phyloP scores from a whole-genome alignment of 2,888 invertebrate genomes.

The Notocelia uddmanniana region DNA sequence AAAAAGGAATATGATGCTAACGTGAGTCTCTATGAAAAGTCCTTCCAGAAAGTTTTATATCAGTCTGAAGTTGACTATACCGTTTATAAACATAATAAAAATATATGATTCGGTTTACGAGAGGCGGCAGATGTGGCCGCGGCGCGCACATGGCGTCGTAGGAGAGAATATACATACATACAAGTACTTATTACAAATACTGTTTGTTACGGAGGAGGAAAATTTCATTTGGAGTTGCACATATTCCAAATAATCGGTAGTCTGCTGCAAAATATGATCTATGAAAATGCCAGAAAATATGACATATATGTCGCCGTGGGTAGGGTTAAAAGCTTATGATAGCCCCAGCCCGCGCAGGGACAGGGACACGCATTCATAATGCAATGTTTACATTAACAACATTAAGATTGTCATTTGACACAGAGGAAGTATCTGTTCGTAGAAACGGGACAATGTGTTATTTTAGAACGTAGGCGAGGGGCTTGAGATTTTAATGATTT shows the following conservation, averaged over 20 bases:
- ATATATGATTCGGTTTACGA: constrained; percentile 20
- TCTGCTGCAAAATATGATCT: background rate
- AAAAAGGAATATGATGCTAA: background rate
- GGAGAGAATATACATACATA: background rate
- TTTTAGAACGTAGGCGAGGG: too few relatives aligned
- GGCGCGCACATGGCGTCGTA: constrained; percentile 9
- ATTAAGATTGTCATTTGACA: too few relatives aligned
- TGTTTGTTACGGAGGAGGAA: background rate
- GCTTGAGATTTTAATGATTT: too few relatives aligned
- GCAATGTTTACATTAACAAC: too few relatives aligned
- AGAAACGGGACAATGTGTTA: too few relatives aligned
- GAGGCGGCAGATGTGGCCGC: constrained; percentile 22
- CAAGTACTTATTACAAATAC: background rate
- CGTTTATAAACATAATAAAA: constrained; percentile 27
- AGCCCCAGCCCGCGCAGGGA: too few relatives aligned
- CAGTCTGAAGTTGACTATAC: background rate
- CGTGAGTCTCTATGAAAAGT: background rate
- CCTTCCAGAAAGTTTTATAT: constrained; percentile 5
- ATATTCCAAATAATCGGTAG: background rate
- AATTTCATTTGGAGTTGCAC: background rate
- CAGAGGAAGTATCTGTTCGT: too few relatives aligned
- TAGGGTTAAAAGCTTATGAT: too few relatives aligned
- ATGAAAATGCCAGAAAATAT: too few relatives aligned
- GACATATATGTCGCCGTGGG: too few relatives aligned
- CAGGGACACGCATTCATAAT: too few relatives aligned